Evolutionary conservation across 2,797 vertebrate species (phyloP).

Genomic region (Scleropages formosus): DNA sequence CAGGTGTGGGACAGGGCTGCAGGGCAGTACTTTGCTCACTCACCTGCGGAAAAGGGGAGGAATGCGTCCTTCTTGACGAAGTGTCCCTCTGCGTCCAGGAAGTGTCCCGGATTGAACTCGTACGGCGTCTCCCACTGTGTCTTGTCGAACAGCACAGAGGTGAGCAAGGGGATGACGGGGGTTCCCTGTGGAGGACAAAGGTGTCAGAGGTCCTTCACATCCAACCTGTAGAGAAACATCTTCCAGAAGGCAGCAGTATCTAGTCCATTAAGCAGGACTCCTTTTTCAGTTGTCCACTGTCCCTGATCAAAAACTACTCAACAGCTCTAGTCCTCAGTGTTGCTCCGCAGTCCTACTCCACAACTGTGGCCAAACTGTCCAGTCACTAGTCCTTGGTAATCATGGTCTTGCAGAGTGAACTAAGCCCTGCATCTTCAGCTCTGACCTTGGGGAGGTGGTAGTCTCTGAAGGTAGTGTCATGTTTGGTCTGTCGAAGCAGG

Average conservation of each 20-base stretch:
- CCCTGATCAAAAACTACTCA: too few species aligned
- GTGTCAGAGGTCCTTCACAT: neutral
- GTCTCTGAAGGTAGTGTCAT: constrained; percentile 42
- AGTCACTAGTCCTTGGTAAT: too few species aligned
- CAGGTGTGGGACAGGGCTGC: neutral
- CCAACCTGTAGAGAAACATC: neutral
- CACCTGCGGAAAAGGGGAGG: constrained; percentile 37
- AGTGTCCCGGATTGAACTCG: constrained; percentile 39
- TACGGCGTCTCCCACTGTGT: constrained; percentile 37
- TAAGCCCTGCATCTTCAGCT: neutral
- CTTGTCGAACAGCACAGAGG: constrained; percentile 36
- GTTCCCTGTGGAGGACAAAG: constrained; percentile 22
- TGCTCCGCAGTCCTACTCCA: too few species aligned
- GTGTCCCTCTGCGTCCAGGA: constrained; percentile 34
- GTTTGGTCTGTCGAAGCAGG: constrained; percentile 41
- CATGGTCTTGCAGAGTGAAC: too few species aligned
- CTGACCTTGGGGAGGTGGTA: constrained; percentile 47
- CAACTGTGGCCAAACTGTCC: too few species aligned
- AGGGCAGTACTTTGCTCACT: neutral
- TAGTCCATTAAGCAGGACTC: too few species aligned
- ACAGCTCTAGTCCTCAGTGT: too few species aligned
- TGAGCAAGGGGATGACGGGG: constrained; percentile 31
- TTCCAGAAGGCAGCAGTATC: neutral
- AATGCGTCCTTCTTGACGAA: constrained; percentile 36
- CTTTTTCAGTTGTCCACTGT: too few species aligned